phyloP scores from a whole-genome alignment of 1,140 invertebrate species.

The Drosophila azteca region DNA sequence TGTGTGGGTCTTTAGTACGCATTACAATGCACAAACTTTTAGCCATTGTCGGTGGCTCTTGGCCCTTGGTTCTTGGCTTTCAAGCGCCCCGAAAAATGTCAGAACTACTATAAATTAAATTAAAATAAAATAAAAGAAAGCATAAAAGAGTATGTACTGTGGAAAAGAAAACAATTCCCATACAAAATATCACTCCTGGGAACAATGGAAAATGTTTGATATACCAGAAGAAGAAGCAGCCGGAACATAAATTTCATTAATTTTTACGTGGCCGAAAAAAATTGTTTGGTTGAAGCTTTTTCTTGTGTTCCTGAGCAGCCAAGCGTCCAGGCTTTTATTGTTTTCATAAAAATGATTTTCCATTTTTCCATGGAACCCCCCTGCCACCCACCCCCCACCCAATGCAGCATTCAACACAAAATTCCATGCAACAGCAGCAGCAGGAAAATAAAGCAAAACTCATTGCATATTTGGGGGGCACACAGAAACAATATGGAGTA shows the following conservation, averaged over 20 bases:
- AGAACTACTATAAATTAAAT: slow-evolving; percentile 65
- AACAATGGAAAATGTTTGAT: slow-evolving; percentile 61
- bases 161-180: slow-evolving; percentile 17
- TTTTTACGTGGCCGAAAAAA: slow-evolving; percentile 44
- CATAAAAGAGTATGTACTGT: slow-evolving; percentile 2
- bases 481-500: slow-evolving; percentile 3
- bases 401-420: slow-evolving; percentile 51
- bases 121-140: slow-evolving; percentile 1
- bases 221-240: slow-evolving; percentile 7
- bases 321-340: slow-evolving; percentile 53
- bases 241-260: slow-evolving; percentile 71
- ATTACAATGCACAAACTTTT: slow-evolving; percentile 69
- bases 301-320: slow-evolving; percentile 37
- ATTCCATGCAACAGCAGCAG: background rate
- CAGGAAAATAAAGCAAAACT: slow-evolving; percentile 32
- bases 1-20: slow-evolving; percentile 41
- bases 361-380: slow-evolving; percentile 41
- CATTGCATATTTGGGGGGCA: slow-evolving; percentile 38
- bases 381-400: slow-evolving; percentile 1
- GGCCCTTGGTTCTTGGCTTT: slow-evolving; percentile 17
- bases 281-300: slow-evolving; percentile 55
- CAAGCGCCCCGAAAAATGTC: background rate
- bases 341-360: slow-evolving; percentile 71
- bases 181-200: slow-evolving; percentile 38
- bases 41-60: slow-evolving; percentile 22